Conservation (phyloP, 2,888 invertebrate genomes). For the Horisme vitalbata region DNA sequence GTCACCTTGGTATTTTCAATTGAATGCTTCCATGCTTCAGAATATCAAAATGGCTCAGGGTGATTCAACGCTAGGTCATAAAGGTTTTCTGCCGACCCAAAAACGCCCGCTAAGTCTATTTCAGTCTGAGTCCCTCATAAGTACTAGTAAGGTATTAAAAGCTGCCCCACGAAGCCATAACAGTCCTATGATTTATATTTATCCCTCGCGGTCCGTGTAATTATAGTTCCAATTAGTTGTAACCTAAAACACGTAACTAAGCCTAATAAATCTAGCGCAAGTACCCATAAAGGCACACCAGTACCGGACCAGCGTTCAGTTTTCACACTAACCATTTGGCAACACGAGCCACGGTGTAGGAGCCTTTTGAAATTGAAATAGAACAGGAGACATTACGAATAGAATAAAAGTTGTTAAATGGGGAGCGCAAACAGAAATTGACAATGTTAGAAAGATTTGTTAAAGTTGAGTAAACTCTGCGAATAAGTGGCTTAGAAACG, state of each 20-base stretch:
- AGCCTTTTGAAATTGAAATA: slow-evolving; percentile 1
- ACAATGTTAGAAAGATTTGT: no score
- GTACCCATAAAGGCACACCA: slow-evolving; percentile 25
- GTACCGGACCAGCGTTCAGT: slow-evolving; percentile 14
- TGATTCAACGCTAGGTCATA: no score
- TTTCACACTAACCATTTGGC: slow-evolving; percentile 24
- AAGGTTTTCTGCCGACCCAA: no score
- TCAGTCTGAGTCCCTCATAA: no score
- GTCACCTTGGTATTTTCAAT: no score
- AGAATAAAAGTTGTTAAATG: no score
- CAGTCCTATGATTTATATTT: slow-evolving; percentile 25
- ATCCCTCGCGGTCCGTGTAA: slow-evolving; percentile 22
- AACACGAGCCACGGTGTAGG: slow-evolving; percentile 8
- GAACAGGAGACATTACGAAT: not conserved
- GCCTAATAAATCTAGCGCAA: slow-evolving; percentile 32
- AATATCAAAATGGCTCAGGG: no score
- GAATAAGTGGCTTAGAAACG: no score
- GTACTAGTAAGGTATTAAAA: not conserved
- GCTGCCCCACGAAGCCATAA: slow-evolving; percentile 19
- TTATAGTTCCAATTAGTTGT: slow-evolving; percentile 29
- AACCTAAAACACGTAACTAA: slow-evolving; percentile 32
- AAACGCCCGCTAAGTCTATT: no score
- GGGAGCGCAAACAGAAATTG: no score
- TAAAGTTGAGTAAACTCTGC: no score
- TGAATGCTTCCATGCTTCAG: no score